phyloP scores from a whole-genome alignment of 2,113 vertebrate species.

The cattle (Bos taurus) region ARS-UCD2.0 NC_037357.1:56246001-56246500 shows the following conservation, averaged over 20 bases:
- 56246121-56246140: background rate
- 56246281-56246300: background rate
- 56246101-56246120: background rate
- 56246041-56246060: constrained; percentile 13
- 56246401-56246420: background rate
- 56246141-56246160: background rate
- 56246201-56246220: background rate
- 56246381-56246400: background rate
- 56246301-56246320: background rate
- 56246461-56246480: background rate
- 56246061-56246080: background rate
- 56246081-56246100: constrained; percentile 30
- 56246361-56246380: background rate
- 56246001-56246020: constrained; percentile 9
- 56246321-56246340: background rate
- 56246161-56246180: background rate
- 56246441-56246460: background rate
- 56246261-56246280: constrained; percentile 9
- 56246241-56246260: background rate
- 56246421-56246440: background rate
- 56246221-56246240: constrained; percentile 12
- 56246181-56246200: background rate
- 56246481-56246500: background rate
- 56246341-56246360: background rate
- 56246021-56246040: constrained; percentile 34